A percentile compares a stretch with the other conserved stretches of the same genome.
Conservation (phyloP, 2,797 vertebrate species). For the Crenuchus spilurus region DNA sequence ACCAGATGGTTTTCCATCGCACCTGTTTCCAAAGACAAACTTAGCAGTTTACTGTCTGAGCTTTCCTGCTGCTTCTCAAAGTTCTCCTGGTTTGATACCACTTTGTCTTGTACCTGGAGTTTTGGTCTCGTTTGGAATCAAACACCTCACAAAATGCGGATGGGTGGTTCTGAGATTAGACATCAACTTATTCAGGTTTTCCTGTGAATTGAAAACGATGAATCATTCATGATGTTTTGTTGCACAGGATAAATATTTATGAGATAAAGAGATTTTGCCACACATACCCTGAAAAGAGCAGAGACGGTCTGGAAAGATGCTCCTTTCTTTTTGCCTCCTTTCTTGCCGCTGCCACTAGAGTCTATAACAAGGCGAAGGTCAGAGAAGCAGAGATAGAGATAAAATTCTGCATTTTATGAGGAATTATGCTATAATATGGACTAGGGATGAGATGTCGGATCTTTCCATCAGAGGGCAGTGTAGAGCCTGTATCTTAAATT, state of each 20-base stretch:
- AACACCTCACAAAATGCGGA: slow-evolving; percentile 6
- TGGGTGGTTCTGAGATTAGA: slow-evolving; percentile 7
- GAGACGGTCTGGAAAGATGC: slow-evolving; percentile 23
- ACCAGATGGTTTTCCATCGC: slow-evolving; percentile 69
- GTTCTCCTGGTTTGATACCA: background rate
- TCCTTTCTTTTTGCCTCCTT: slow-evolving; percentile 16
- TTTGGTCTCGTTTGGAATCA: slow-evolving; percentile 13
- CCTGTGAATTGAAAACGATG: background rate
- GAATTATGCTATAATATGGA: too few relatives aligned
- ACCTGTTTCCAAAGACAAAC: background rate
- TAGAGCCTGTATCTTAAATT: too few relatives aligned
- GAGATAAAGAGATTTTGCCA: background rate
- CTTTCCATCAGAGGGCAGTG: too few relatives aligned
- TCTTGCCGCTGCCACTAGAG: background rate
- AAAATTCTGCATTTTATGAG: background rate
- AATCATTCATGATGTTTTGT: background rate
- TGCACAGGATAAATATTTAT: background rate
- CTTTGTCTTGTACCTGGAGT: background rate
- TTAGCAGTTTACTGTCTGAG: too few relatives aligned
- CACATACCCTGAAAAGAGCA: slow-evolving; percentile 10
- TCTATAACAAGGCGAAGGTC: background rate
- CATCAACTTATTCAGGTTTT: slow-evolving; percentile 13
- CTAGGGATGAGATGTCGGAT: too few relatives aligned
- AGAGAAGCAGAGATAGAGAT: background rate
- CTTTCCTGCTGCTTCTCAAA: background rate